Conservation (phyloP, 2,113 vertebrate genomes). For the Ranitomeya imitator region DNA sequence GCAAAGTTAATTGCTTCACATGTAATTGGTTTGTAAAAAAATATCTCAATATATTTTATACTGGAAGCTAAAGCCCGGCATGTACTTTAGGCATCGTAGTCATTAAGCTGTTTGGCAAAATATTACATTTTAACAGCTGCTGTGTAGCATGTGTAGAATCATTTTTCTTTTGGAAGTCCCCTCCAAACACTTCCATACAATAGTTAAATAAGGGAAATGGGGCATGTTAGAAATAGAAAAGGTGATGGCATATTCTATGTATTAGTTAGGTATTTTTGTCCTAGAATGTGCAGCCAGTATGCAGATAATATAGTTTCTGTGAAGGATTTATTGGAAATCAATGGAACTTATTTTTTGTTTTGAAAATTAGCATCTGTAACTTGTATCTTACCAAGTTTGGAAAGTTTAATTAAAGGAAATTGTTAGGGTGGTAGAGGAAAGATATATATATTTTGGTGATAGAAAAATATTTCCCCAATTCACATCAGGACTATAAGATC, state of each 20-base stretch:
- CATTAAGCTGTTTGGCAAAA: not conserved
- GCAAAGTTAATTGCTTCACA: not conserved
- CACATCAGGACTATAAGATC: no score
- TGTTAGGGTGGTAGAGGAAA: no score
- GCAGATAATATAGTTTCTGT: not conserved
- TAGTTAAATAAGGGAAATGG: slow-evolving; percentile 23
- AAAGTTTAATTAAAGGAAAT: not conserved
- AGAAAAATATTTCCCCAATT: no score
- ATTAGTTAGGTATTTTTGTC: slow-evolving; percentile 7
- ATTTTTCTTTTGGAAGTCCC: slow-evolving; percentile 15
- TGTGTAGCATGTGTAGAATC: not conserved
- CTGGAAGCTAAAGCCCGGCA: not conserved
- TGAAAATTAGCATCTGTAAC: not conserved
- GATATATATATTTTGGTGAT: no score
- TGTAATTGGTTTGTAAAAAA: not conserved
- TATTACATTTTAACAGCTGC: slow-evolving; percentile 22
- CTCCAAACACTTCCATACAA: not conserved
- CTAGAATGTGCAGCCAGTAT: not conserved
- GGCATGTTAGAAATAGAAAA: slow-evolving; percentile 25
- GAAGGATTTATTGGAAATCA: not conserved
- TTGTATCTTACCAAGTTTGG: not conserved
- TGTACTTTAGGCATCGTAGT: not conserved
- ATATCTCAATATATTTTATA: not conserved
- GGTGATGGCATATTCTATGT: not conserved
- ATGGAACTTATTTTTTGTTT: not conserved